phyloP scores from a whole-genome alignment of 2,888 invertebrate species.

The Cryptosula pallasiana region DNA sequence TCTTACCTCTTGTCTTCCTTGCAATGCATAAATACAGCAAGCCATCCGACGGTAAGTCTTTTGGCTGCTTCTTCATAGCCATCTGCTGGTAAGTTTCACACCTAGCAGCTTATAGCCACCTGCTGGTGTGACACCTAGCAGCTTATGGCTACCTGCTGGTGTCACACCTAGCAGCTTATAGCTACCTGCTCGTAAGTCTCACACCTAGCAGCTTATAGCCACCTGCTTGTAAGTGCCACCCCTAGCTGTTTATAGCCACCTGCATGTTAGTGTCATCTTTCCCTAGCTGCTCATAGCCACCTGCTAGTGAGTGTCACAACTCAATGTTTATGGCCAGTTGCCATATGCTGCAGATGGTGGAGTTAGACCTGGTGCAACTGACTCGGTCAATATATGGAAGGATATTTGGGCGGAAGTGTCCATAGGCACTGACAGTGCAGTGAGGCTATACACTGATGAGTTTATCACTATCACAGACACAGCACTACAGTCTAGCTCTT shows the following conservation, averaged over 20 bases:
- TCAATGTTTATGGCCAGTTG: no score
- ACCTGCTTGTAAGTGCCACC: neutral
- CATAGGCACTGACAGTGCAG: constrained; percentile 65
- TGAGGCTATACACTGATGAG: constrained; percentile 68
- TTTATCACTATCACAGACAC: constrained; percentile 67
- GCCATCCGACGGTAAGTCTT: constrained; percentile 54
- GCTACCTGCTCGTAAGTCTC: constrained; percentile 26
- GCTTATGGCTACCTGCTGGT: no score
- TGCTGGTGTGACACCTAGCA: neutral
- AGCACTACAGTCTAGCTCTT: constrained; percentile 74
- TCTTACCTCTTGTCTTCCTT: constrained; percentile 78
- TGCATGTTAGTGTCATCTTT: neutral
- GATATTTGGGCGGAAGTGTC: constrained; percentile 25
- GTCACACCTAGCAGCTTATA: no score
- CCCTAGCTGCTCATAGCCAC: neutral
- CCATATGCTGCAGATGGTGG: neutral
- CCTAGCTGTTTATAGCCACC: constrained; percentile 30
- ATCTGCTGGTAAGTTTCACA: constrained; percentile 11
- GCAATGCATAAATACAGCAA: constrained; percentile 74
- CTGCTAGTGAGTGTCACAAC: no score
- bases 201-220: neutral
- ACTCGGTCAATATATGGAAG: constrained; percentile 15
- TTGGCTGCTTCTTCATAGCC: constrained; percentile 26
- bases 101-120: neutral
- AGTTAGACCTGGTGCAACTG: neutral